A percentile compares a stretch with the other conserved stretches of the same genome.
phyloP scores from a whole-genome alignment of 1,140 invertebrate species.

The Nephila pilipes region DNA sequence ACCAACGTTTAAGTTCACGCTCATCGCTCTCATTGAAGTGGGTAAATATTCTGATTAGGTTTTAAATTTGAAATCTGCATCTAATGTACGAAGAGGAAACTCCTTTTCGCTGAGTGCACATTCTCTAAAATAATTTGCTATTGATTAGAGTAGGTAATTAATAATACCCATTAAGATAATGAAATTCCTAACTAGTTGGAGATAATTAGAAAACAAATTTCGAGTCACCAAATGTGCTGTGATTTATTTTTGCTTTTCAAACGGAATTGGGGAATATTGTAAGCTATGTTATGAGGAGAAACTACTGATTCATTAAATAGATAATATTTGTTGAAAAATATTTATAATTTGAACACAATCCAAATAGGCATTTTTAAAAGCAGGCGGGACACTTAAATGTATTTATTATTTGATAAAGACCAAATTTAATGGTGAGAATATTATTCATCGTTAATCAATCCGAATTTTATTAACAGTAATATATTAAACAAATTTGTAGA shows the following conservation, averaged over 20 bases:
- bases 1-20: slow-evolving; percentile 30
- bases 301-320: no score
- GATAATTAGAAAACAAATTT: slow-evolving; percentile 60
- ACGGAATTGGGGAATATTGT: background rate
- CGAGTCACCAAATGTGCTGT: background rate
- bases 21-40: background rate
- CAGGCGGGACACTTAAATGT: no score
- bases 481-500: no score
- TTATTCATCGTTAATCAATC: no score
- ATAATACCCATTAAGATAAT: slow-evolving; percentile 41
- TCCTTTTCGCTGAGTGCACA: background rate
- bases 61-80: slow-evolving; percentile 13
- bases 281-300: background rate
- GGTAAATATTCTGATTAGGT: slow-evolving; percentile 30
- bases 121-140: slow-evolving; percentile 47
- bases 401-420: no score
- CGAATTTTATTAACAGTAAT: no score
- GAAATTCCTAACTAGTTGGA: slow-evolving; percentile 43
- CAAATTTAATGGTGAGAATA: no score
- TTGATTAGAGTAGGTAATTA: slow-evolving; percentile 49
- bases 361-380: no score
- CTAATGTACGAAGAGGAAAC: background rate
- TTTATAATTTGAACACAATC: no score
- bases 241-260: background rate
- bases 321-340: no score